phyloP scores from a whole-genome alignment of 2,888 invertebrate species.

The Sclerodermus sp. region DNA sequence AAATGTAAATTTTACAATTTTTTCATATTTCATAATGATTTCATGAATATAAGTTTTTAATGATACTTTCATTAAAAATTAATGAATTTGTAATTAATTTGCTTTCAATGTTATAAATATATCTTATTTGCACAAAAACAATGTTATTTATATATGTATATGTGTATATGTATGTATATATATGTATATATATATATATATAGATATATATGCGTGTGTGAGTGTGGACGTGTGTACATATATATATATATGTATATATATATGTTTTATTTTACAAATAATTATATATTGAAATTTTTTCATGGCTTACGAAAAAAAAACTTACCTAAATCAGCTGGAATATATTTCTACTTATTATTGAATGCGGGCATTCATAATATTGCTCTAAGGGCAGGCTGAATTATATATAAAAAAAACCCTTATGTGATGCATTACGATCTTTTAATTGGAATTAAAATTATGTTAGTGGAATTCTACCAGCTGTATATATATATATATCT shows the following conservation, averaged over 20 bases:
- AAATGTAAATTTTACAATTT: background rate
- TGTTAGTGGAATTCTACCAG: conserved; percentile 27
- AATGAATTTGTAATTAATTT: background rate
- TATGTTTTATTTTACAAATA: background rate
- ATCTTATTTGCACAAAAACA: background rate
- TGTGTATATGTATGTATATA: conserved; percentile 8
- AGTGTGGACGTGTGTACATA: background rate
- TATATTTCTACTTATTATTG: conserved; percentile 4
- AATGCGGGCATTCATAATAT: conserved; percentile 28
- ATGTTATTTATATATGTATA: conserved; percentile 1
- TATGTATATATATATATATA: conserved; percentile 6
- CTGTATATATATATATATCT: conserved; percentile 16
- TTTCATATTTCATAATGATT: background rate
- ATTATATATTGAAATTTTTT: background rate
- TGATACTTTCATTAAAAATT: background rate
- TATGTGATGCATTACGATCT: background rate
- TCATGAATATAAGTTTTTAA: background rate
- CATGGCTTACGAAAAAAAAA: background rate
- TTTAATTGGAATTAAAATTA: background rate
- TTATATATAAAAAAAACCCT: background rate
- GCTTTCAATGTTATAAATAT: background rate
- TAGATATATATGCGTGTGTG: background rate
- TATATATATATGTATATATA: background rate
- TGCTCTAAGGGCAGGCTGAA: background rate
- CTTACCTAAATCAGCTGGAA: background rate